Conservation (phyloP, 2,797 vertebrate species). For the Leuciscus waleckii region DNA sequence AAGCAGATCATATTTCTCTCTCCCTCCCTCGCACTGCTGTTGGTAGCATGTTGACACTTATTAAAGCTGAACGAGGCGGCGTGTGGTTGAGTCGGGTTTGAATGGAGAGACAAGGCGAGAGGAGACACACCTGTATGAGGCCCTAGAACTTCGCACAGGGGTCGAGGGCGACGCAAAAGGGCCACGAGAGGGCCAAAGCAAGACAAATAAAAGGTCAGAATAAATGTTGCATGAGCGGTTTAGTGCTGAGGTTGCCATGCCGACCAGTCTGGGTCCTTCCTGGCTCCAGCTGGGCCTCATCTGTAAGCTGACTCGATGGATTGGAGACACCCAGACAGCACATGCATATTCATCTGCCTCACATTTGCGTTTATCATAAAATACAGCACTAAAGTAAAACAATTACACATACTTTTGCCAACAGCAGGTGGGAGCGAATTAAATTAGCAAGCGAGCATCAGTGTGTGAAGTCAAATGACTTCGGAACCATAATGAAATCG, state of each 20-base stretch:
- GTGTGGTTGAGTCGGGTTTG: slow-evolving; percentile 47
- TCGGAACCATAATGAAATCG: slow-evolving; percentile 56
- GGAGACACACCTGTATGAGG: slow-evolving; percentile 49
- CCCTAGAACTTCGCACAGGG: slow-evolving; percentile 11
- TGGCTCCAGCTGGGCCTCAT: slow-evolving; percentile 71
- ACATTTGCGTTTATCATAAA: slow-evolving; percentile 52
- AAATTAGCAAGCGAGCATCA: slow-evolving; percentile 37
- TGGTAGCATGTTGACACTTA: slow-evolving; percentile 58
- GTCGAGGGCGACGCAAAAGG: slow-evolving; percentile 14
- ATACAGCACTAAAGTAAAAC: slow-evolving; percentile 49
- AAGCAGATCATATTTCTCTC: slow-evolving; percentile 43
- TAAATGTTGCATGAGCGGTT: slow-evolving; percentile 84
- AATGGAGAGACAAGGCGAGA: slow-evolving; percentile 29
- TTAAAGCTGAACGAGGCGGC: slow-evolving; percentile 56
- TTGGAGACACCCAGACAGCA: slow-evolving; percentile 42
- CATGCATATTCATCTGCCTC: slow-evolving; percentile 63
- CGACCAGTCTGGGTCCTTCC: slow-evolving; percentile 64
- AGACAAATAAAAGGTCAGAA: slow-evolving; percentile 74
- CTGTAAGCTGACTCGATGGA: slow-evolving; percentile 59
- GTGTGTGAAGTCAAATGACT: slow-evolving; percentile 57
- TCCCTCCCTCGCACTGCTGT: slow-evolving; percentile 37
- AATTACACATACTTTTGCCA: slow-evolving; percentile 57
- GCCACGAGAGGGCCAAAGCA: slow-evolving; percentile 34
- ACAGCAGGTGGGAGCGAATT: slow-evolving; percentile 52
- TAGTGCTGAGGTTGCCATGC: slow-evolving; percentile 76